These are phyloP conservation scores for Drosophila persimilis DNA, from an alignment of 1,140 invertebrate genomes.

Conservation along the genomic window DNA sequence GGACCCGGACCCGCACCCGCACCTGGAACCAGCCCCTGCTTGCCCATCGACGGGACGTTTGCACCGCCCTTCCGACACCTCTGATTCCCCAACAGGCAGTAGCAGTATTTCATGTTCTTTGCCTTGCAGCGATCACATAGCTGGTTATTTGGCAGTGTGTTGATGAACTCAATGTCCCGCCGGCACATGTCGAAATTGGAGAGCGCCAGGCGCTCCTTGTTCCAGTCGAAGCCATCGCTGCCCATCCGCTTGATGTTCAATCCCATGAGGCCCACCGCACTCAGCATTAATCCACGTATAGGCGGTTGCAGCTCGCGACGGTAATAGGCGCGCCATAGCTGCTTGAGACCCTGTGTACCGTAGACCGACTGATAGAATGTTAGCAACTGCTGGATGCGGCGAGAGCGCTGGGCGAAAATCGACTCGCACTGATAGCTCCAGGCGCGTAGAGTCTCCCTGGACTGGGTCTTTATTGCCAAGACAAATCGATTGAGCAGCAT, in stretches of 20 bases:
- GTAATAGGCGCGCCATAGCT: conserved; percentile 84
- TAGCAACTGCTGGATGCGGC: conserved; percentile 86
- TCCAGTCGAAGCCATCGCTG: conserved; percentile 72
- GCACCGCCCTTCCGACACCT: conserved; percentile 85
- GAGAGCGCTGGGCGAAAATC: conserved; percentile 86
- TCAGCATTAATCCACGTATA: conserved; percentile 62
- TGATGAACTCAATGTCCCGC: conserved; percentile 71
- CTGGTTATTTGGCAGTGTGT: conserved; percentile 62
- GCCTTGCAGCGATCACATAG: conserved; percentile 84
- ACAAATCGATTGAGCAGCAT: conserved; percentile 75
- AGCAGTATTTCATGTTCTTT: conserved; percentile 85
- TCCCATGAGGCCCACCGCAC: conserved; percentile 73
- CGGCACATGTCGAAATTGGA: conserved; percentile 70
- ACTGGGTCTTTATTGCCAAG: conserved; percentile 83
- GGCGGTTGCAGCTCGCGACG: conserved; percentile 75
- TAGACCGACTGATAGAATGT: conserved; percentile 86
- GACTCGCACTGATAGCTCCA: conserved; percentile 87
- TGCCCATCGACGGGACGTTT: conserved; percentile 43
- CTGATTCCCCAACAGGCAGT: conserved; percentile 85
- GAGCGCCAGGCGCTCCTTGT: conserved; percentile 62
- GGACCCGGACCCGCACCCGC: background rate
- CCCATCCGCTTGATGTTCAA: conserved; percentile 52
- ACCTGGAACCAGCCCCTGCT: conserved; percentile 10
- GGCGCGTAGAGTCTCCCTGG: conserved; percentile 83
- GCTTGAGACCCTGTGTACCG: conserved; percentile 85